Conservation (phyloP, 2,113 vertebrate species). For the Trematocara variabile region DNA sequence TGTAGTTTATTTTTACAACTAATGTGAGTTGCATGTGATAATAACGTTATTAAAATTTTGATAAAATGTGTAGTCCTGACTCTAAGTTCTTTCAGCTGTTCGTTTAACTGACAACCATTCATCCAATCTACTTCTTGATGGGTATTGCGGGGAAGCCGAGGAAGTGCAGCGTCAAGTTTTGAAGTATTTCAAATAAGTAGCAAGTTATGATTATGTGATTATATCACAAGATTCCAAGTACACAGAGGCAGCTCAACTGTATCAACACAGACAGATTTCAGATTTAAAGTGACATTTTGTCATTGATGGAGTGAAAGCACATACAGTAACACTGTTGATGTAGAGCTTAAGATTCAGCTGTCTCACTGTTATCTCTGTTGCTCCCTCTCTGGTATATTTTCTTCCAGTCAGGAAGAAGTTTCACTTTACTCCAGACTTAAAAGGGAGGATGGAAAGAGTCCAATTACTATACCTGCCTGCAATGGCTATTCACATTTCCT, state of each 20-base stretch:
- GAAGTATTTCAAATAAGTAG: not conserved
- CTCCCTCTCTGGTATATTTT: not conserved
- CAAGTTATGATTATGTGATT: conserved; percentile 1
- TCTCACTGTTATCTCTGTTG: conserved; percentile 14
- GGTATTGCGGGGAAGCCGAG: not conserved
- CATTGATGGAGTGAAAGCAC: conserved; percentile 15
- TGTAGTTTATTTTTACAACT: not conserved
- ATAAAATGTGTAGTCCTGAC: not conserved
- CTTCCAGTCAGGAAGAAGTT: conserved; percentile 5
- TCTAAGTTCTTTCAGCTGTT: not conserved
- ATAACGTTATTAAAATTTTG: not conserved
- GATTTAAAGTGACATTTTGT: conserved; percentile 42
- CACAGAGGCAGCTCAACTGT: conserved; percentile 2
- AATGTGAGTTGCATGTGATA: not conserved
- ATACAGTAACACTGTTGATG: conserved; percentile 29
- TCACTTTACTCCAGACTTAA: conserved; percentile 22
- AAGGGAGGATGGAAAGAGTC: conserved; percentile 15
- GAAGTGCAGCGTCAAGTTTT: not conserved
- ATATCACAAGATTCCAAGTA: conserved; percentile 1
- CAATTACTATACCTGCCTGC: conserved; percentile 41
- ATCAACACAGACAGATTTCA: conserved; percentile 18
- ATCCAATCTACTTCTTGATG: not conserved
- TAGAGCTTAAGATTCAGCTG: conserved; percentile 28
- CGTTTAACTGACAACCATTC: not conserved
- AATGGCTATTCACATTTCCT: conserved; percentile 10